Base-by-base conservation (phyloP, 2,797 vertebrate genomes). In the Thamnophis elegans region DNA sequence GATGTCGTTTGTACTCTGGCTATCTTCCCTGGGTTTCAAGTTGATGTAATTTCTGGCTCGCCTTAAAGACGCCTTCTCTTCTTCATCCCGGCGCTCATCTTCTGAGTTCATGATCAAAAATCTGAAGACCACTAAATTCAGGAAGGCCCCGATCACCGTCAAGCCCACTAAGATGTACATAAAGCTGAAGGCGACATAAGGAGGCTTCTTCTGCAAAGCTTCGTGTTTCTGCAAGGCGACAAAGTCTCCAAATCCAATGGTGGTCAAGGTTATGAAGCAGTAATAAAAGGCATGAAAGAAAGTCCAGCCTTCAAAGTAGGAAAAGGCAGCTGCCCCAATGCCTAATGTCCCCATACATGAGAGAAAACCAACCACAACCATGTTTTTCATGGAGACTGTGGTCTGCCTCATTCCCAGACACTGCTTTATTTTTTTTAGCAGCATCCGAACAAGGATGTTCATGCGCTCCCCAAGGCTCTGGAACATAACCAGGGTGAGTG, bases 251-350 rank as follows among this genome's bases (percentile, higher is more conserved):
- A 99, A 99, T 94, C 99, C 99, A 0, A 99, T 99, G 56, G 99
- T 99, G 95, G 99, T 99, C 97, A 99, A 98, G 0, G 99, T 99
- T 95, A 99, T 99, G 97, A 99, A 99, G 97, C 99, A 99, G 95
- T 99, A 99, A 96, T 99, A 99, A 96, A 99, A 99, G 1, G 99
- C 98, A 0, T 99, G 99, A 97, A 99, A 99, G 97, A 99, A 99
- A 93, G 98, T 99, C 99, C 99, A 99, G 95, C 98, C 98, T 97
- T 99, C 99, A 0, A 98, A 99, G 95, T 99, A 98, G 26, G 99
- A 98, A 96, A 99, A 99, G 89, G 99, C 98, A 0, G 97, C 98
- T 0, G 99, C 99, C 0, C 99, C 99, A 0, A 99, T 98, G 89
- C 98, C 99, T 93, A 99, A 97, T 0, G 98, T 99, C 11, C 99